phyloP scores from a whole-genome alignment of 37 sponge, comb jelly and placozoan species.

The Hexactinellida sp. region DNA sequence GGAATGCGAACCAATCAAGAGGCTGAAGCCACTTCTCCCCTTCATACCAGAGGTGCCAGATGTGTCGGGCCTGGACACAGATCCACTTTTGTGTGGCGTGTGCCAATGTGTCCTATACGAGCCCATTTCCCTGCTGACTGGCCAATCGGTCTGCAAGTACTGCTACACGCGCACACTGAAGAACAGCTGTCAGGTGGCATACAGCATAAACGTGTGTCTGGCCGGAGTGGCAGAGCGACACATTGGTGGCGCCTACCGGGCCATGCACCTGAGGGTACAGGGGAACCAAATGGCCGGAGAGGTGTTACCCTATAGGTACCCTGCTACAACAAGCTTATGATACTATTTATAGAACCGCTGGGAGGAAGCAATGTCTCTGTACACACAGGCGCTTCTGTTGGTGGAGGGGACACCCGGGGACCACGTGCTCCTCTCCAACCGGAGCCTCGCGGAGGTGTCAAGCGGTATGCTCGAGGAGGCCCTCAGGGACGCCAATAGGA shows the following conservation, averaged over 20 bases:
- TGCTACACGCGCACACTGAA: background rate
- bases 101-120: background rate
- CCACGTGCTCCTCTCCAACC: slow-evolving; percentile 52
- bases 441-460: slow-evolving; percentile 39
- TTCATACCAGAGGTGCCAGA: background rate
- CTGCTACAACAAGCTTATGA: too few relatives aligned
- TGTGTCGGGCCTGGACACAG: background rate
- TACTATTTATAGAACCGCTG: background rate
- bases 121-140: background rate
- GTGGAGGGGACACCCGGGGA: slow-evolving; percentile 17
- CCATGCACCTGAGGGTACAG: background rate
- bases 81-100: background rate
- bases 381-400: background rate
- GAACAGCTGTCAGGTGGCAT: background rate
- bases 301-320: background rate
- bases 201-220: background rate
- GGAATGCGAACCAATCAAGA: background rate
- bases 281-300: background rate
- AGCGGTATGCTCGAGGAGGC: slow-evolving; percentile 32
- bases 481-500: slow-evolving; percentile 33
- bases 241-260: background rate
- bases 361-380: background rate
- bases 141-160: background rate
- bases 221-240: background rate
- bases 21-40: background rate